These are phyloP conservation scores for Laticauda laticaudata DNA, from an alignment of 2,113 vertebrate species.

Conservation along the genomic window DNA sequence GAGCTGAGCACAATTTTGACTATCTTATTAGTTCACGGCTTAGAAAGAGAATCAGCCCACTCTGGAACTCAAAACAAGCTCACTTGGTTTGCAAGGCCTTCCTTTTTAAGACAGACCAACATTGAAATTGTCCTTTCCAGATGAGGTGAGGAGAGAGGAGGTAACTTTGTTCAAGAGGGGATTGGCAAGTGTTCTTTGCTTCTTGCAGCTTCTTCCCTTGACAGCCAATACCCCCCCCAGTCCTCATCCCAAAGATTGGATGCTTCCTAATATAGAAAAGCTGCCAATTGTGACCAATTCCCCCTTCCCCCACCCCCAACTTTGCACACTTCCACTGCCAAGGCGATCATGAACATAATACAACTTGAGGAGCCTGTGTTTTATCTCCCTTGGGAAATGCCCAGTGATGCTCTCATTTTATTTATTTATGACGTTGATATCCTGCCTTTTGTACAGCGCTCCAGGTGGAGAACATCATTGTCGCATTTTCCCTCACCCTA, in stretches of 20 bases:
- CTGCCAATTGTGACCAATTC: background rate
- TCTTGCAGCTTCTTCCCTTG: background rate
- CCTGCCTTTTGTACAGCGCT: background rate
- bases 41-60: background rate
- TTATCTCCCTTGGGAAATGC: background rate
- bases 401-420: background rate
- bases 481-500: background rate
- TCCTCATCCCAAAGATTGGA: background rate
- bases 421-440: background rate
- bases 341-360: background rate
- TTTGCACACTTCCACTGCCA: background rate
- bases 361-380: background rate
- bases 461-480: background rate
- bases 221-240: background rate
- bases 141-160: background rate
- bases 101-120: background rate
- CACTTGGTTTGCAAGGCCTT: background rate
- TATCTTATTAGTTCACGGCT: background rate
- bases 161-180: background rate
- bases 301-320: too few relatives aligned
- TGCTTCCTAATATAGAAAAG: background rate
- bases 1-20: background rate
- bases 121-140: background rate
- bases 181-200: background rate
- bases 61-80: background rate